Conservation (phyloP, 2,888 invertebrate genomes). For the Pteria penguin region DNA sequence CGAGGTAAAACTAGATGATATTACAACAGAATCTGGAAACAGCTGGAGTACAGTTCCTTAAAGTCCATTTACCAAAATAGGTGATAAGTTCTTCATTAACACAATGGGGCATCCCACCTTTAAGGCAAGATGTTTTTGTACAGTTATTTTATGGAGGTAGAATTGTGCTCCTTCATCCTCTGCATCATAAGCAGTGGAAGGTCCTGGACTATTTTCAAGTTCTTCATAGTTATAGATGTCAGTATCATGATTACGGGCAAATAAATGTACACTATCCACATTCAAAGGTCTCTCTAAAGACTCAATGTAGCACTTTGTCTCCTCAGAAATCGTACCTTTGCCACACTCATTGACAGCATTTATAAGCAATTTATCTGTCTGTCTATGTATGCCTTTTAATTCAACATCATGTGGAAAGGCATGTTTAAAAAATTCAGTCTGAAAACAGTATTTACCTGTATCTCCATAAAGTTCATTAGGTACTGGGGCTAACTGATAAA, state of each 20-base stretch:
- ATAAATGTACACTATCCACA: slow-evolving; percentile 2
- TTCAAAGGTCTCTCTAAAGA: slow-evolving; percentile 12
- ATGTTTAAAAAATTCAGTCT: neutral
- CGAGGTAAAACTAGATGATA: too few relatives aligned
- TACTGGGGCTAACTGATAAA: neutral
- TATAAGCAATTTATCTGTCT: neutral
- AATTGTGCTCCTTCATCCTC: slow-evolving; percentile 4
- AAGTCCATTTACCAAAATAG: slow-evolving; percentile 11
- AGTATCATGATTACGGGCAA: slow-evolving; percentile 20
- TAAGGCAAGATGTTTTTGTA: neutral
- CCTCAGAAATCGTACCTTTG: slow-evolving; percentile 1
- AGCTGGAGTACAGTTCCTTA: neutral
- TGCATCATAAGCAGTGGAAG: neutral
- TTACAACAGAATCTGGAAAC: neutral
- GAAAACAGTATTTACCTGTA: neutral
- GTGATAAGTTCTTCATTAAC: slow-evolving; percentile 8
- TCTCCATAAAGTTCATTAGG: neutral
- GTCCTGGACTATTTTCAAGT: neutral
- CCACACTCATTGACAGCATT: slow-evolving; percentile 16
- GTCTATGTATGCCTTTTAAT: neutral
- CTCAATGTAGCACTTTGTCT: slow-evolving; percentile 10
- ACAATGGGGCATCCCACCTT: slow-evolving; percentile 2
- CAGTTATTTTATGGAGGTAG: neutral
- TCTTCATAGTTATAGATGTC: slow-evolving; percentile 2
- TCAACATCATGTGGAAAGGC: neutral